Conservation (phyloP, 1,140 invertebrate genomes). For the Sarcophaga bullata region DNA sequence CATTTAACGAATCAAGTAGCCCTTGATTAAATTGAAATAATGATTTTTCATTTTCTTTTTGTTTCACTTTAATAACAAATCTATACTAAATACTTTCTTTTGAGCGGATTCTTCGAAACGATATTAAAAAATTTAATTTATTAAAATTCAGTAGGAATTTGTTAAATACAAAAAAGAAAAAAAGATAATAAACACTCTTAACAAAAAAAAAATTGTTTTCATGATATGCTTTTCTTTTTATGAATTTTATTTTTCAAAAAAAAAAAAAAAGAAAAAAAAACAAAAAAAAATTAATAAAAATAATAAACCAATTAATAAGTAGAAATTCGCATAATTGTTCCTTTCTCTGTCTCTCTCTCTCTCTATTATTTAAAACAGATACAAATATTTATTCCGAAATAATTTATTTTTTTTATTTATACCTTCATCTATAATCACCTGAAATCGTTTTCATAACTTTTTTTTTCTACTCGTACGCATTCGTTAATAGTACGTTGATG, state of each 20-base stretch:
- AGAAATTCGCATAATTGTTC: slow-evolving; percentile 11
- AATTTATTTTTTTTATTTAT: not conserved
- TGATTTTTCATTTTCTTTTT: no score
- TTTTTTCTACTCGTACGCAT: no score
- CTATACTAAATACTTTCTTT: no score
- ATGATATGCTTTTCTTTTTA: not conserved
- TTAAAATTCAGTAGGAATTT: slow-evolving; percentile 24
- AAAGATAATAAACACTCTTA: not conserved
- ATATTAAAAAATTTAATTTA: not conserved
- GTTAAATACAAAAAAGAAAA: not conserved
- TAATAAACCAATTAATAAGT: not conserved
- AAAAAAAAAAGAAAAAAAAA: not conserved
- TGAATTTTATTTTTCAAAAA: not conserved
- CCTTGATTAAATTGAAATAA: no score
- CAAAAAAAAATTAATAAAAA: not conserved
- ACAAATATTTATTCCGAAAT: not conserved
- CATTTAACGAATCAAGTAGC: no score
- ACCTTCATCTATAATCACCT: no score
- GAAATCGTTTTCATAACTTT: no score
- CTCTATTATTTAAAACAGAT: not conserved
- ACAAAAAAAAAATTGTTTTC: not conserved
- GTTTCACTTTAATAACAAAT: no score
- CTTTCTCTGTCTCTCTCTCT: not conserved
- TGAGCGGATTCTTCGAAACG: no score
- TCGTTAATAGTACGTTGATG: no score